Evolutionary conservation across 2,113 vertebrate genomes (phyloP).

Genomic region (Heptranchias perlo): DNA sequence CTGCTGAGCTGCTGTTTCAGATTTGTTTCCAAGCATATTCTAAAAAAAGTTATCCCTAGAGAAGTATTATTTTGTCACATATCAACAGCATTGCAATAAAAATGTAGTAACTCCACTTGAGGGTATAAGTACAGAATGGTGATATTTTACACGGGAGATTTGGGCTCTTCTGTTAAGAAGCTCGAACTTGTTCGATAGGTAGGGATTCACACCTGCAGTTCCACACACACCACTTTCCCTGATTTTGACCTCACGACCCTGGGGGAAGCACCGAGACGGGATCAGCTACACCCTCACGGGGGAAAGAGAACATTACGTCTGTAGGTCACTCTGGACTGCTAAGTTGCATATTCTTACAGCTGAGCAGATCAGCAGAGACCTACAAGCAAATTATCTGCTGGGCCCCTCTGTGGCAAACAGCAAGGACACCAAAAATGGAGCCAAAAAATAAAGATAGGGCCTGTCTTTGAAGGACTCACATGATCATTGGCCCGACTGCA

Average conservation of each 20-base stretch:
- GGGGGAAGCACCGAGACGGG: not conserved
- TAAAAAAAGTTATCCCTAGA: not conserved
- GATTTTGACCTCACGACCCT: not conserved
- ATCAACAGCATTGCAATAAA: constrained; percentile 29
- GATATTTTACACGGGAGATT: constrained; percentile 24
- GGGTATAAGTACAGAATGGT: not conserved
- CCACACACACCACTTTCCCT: no score
- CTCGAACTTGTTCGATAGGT: not conserved
- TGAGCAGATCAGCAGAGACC: not conserved
- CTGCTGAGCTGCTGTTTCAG: not conserved
- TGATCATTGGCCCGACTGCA: not conserved
- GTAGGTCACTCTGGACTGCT: not conserved
- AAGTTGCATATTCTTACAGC: not conserved
- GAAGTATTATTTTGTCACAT: constrained; percentile 16
- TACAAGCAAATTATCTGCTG: not conserved
- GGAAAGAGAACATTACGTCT: not conserved
- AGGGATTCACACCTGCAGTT: not conserved
- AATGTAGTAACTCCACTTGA: constrained; percentile 5
- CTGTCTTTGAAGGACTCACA: not conserved
- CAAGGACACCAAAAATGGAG: not conserved
- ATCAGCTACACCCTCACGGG: not conserved
- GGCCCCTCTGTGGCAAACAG: not conserved
- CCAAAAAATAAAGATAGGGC: not conserved
- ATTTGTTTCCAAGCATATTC: constrained; percentile 20
- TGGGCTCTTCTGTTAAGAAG: not conserved